Percentiles rank a stretch among this genome's conserved stretches.
These are phyloP conservation scores for Meda fulgida DNA, from an alignment of 2,797 vertebrate genomes.

Conservation along the genomic window DNA sequence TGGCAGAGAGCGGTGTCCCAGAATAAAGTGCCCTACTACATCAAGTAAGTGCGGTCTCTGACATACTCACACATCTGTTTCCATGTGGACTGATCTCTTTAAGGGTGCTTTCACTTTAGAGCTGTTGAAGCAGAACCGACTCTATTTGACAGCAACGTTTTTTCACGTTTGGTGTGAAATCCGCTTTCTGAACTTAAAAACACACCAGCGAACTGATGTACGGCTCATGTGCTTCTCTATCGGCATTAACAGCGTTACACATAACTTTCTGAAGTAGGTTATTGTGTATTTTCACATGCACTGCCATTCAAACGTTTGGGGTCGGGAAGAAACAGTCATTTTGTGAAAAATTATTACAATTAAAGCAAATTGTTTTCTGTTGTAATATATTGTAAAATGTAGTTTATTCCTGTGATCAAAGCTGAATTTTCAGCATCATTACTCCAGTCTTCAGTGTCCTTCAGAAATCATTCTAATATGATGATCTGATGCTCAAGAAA, in stretches of 20 bases:
- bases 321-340: not conserved
- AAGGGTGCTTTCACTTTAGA: not conserved
- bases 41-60: slow-evolving; percentile 90
- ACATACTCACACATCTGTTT: not conserved
- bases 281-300: not conserved
- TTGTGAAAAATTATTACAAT: not conserved
- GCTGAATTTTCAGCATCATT: not conserved
- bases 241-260: not conserved
- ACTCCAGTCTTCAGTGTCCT: not conserved
- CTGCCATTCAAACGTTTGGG: not conserved
- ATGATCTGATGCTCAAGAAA: not conserved
- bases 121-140: not conserved
- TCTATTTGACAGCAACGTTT: not conserved
- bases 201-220: not conserved
- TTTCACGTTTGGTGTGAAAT: not conserved
- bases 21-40: slow-evolving; percentile 99
- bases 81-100: not conserved
- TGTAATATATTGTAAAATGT: not conserved
- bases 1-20: slow-evolving; percentile 98
- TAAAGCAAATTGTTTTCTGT: not conserved
- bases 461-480: not conserved
- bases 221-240: not conserved
- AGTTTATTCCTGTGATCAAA: not conserved
- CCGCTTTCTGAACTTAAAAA: not conserved
- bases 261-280: not conserved